Base-by-base conservation (phyloP, 2,113 vertebrate genomes). In the Ibidorhyncha struthersii region DNA sequence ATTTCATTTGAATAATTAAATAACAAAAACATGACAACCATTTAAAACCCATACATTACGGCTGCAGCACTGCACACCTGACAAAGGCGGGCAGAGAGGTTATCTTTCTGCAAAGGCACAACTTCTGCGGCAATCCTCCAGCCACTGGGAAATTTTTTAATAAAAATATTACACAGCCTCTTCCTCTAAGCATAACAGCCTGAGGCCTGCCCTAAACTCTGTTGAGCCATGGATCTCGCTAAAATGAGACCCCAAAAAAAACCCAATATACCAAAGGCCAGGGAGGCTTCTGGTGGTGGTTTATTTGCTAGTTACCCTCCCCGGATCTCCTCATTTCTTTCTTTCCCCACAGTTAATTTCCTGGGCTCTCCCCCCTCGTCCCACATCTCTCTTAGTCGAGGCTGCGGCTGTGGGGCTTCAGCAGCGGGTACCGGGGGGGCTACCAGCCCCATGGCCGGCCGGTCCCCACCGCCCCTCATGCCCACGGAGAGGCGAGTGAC, bases 1-100 rank as follows among this genome's bases (percentile, higher is more conserved):
- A 50, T 94, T 98, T 91, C 94, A 97, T 98, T 97, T 96, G 96
- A 98, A 98, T 97, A 98, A 98, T 97, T 97, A 98, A 97, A 96
- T 91, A 97, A 97, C 95, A 95, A 92, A 97, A 98, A 97, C 94
- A 96, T 95, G 96, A 98, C 96, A 97, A 92, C 93, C 94, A 97
- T 97, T 98, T 96, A 97, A 97, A 94, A 47, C 86, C 77, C 92
- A 96, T 77, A 29, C 74, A 74, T 95, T 82, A 90, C 34, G 21
- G 77, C 94, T 89, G 90, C 36, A 93, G 94, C 61, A 88, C 63
- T 56, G 82, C 15, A 20, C 16, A 80, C 90, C 96, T 96, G 93
- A 92, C 71, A 91, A 86, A 86, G 19, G 2, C 20, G 5, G 50
- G 70, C 52, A 4, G 19, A 59, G 71, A 71, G 59, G 26, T 45